A percentile compares a stretch with the other conserved stretches of the same genome.
Conservation (phyloP, 2,113 vertebrate species). For the Anser cygnoides region DNA sequence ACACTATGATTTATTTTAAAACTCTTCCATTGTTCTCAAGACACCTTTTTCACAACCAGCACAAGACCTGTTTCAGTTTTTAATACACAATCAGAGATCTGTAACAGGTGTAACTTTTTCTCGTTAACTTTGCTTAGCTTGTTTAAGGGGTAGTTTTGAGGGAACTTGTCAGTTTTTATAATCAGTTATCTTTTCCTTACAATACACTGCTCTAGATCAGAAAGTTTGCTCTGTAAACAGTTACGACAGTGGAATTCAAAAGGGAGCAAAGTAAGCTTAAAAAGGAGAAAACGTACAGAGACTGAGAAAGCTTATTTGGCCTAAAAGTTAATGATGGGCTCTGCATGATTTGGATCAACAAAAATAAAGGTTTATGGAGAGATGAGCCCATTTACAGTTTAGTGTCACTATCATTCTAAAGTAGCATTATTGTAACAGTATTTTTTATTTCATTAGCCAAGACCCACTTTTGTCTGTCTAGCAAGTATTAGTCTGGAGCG, state of each 20-base stretch:
- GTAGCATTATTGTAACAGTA: neutral
- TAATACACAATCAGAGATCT: neutral
- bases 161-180: neutral
- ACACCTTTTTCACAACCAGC: neutral
- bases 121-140: neutral
- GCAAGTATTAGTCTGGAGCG: neutral
- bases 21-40: neutral
- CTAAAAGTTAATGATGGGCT: neutral
- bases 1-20: conserved; percentile 30
- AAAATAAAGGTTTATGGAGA: neutral
- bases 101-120: neutral
- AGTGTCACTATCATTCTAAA: neutral
- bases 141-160: neutral
- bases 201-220: neutral
- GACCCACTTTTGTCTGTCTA: neutral
- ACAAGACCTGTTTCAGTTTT: neutral
- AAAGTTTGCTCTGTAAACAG: neutral
- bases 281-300: neutral
- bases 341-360: neutral
- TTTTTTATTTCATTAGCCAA: neutral
- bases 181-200: neutral
- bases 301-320: neutral
- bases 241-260: neutral
- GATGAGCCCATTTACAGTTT: neutral
- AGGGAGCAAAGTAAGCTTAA: neutral